phyloP scores from a whole-genome alignment of 1,140 invertebrate species.

The Agrypnia vestita region DNA sequence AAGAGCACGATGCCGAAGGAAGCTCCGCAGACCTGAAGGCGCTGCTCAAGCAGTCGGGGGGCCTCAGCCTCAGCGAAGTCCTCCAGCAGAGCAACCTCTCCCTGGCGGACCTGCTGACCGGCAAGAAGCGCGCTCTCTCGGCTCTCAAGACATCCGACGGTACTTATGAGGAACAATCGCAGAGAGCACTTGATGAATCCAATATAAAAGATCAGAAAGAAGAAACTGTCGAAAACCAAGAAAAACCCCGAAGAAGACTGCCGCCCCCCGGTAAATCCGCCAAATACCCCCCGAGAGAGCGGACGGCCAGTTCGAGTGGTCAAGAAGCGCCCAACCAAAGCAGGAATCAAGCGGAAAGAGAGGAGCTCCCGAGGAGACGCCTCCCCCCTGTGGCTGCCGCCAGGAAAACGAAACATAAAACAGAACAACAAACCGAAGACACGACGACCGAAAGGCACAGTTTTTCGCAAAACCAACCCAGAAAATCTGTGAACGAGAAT shows the following conservation, averaged over 20 bases:
- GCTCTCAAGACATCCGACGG: constrained; percentile 70
- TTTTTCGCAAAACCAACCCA: constrained; percentile 41
- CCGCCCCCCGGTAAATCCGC: constrained; percentile 48
- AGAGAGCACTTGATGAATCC: constrained; percentile 12
- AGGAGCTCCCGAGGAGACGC: constrained; percentile 44
- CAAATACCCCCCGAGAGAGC: constrained; percentile 19
- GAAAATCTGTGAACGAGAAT: constrained; percentile 54
- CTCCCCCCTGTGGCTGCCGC: constrained; percentile 30
- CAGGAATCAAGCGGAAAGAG: constrained; percentile 9
- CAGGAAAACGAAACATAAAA: constrained; percentile 12
- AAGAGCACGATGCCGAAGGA: constrained; percentile 44
- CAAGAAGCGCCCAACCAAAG: constrained; percentile 18
- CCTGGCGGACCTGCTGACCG: constrained; percentile 79
- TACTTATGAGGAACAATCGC: constrained; percentile 24
- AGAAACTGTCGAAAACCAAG: constrained; percentile 47
- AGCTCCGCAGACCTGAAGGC: constrained; percentile 72
- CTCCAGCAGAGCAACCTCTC: constrained; percentile 82
- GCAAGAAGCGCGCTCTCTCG: constrained; percentile 78
- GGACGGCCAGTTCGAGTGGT: constrained; percentile 21
- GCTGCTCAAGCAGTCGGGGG: constrained; percentile 81
- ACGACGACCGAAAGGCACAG: constrained; percentile 42
- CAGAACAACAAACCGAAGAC: constrained; percentile 26
- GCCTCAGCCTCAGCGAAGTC: constrained; percentile 82
- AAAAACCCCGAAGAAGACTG: constrained; percentile 50
- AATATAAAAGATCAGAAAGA: constrained; percentile 8